Evolutionary conservation across 2,888 invertebrate species (phyloP), one percentile per base, ranked within the genome.

Genomic region (Laothoe populi): DNA sequence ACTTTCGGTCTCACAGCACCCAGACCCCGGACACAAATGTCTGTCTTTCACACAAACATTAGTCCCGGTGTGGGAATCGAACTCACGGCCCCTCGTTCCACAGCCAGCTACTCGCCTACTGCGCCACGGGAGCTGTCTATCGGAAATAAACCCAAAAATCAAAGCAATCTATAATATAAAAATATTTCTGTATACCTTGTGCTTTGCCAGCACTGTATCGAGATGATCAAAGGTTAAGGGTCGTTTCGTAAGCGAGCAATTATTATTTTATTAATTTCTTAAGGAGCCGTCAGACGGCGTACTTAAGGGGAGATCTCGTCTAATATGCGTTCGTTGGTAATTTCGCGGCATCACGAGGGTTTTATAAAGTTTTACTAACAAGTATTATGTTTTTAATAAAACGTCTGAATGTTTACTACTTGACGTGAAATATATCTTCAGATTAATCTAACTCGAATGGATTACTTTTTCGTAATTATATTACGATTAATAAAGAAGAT

Each of bases 191-290:
- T n/a, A n/a, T n/a, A n/a, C n/a, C n/a, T n/a, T n/a, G n/a, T n/a
- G n/a, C n/a, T 13, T 66, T 73, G 65, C 73, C 69, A 3, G 57
- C 65, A 76, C 59, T 70, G 64, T 71, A 73, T 57, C n/a, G 63
- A 68, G 70, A 70, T 78, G 75, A 79, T 77, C 70, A 73, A 73
- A 75, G 69, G 76, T 78, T 70, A 68, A 64, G 64, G 61, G 69
- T 70, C 66, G 74, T 75, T 83, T 73, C 67, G 68, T 75, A 71
- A 71, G 70, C 68, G 70, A 71, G 76, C 77, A 83, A 83, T 84
- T 82, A 84, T 79, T 78, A 84, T 84, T 83, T 83, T 82, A 84
- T 83, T 84, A 86, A 84, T 85, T 78, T 80, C 75, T 74, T 75
- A 68, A 75, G 75, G 70, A 75, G 68, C 71, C 69, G 63, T 63